Percentiles rank a stretch among this genome's conserved stretches.
Conservation (phyloP, 2,113 vertebrate species). For the Gobio gobio region DNA sequence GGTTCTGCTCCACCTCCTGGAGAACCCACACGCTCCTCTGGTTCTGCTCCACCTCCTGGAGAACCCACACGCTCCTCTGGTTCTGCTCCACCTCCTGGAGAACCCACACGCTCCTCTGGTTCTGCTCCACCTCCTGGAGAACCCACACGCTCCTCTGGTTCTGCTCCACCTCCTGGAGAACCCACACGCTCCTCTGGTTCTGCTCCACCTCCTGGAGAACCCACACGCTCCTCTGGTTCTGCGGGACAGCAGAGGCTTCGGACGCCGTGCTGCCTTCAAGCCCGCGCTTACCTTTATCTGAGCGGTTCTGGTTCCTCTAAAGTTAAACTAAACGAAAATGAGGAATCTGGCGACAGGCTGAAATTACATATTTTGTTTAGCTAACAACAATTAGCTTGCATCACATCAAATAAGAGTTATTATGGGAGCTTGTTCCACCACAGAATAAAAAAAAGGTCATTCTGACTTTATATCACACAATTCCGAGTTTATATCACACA, state of each 20-base stretch:
- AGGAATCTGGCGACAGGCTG: neutral
- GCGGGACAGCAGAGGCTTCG: neutral
- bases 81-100: slow-evolving; percentile 60
- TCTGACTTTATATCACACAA: too few species aligned
- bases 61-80: too few species aligned
- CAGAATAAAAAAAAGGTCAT: too few species aligned
- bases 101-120: too few species aligned
- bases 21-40: too few species aligned
- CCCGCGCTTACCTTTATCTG: neutral
- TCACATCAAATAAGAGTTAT: neutral
- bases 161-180: slow-evolving; percentile 58
- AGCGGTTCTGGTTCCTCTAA: neutral
- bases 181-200: too few species aligned
- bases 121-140: too few species aligned
- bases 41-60: too few species aligned
- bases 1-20: slow-evolving; percentile 60
- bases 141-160: too few species aligned
- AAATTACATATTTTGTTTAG: neutral
- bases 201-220: too few species aligned
- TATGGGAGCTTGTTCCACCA: too few species aligned
- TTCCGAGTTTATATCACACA: too few species aligned
- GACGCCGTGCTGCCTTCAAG: neutral
- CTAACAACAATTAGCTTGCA: neutral
- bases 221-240: neutral
- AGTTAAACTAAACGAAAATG: neutral